Base-by-base conservation (phyloP, 2,797 vertebrate species). In the Sebastes baramenuke region DNA sequence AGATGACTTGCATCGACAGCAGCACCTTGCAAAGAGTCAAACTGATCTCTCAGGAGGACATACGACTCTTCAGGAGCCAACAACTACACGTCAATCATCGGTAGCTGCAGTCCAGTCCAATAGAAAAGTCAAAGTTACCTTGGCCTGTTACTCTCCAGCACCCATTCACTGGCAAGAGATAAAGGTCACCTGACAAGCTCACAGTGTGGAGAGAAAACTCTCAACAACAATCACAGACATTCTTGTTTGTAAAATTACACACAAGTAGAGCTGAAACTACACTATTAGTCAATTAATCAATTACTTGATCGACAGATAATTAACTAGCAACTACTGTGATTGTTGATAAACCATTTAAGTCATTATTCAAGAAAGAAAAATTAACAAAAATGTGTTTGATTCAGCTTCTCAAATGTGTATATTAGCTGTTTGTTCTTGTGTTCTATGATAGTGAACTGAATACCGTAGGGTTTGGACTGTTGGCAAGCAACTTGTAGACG, bases 1-100 rank as follows among this genome's bases (percentile, higher is more conserved):
- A n/a, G 16, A 65, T 77, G 3, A 65, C 9, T 70, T 72, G 64
- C 72, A 55, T 49, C 12, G 14, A 80, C 73, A 78, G 79, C 29
- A 67, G 74, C 54, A 49, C 34, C 60, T 60, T 56, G 69, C 64
- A 69, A 72, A 34, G 54, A 80, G 49, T 22, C 60, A 20, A 74
- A 54, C 30, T 27, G 4, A 9, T 80, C 60, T 76, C 71, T 75
- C 20, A 38, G 60, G 67, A 72, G 72, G 69, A 72, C 59, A 14
- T 22, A 8, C 32, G 18, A 30, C 61, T 52, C 49, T 13, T 69
- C 22, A 66, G 54, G 55, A 67, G 36, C 30, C 56, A 22, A 32
- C 58, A 14, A 7, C 52, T 12, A 27, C 68, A 76, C 1, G 34
- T 73, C 81, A 67, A 9, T 80, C 75, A 72, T 24, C 9, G 1